phyloP scores from a whole-genome alignment of 2,888 invertebrate species.

The Diploptera punctata region DNA sequence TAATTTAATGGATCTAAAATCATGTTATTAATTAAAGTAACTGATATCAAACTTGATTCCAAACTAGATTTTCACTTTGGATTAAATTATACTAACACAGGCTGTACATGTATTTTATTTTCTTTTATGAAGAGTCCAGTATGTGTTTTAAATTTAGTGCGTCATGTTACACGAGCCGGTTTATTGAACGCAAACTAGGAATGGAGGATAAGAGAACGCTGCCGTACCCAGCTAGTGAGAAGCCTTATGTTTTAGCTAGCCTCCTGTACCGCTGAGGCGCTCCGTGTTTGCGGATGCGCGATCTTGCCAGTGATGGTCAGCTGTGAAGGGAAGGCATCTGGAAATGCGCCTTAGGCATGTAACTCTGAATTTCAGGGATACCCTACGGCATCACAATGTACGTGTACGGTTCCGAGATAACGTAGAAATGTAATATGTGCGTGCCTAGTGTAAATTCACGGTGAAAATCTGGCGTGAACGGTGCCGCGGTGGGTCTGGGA shows the following conservation, averaged over 20 bases:
- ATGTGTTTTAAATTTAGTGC: too few relatives aligned
- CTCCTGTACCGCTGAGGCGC: slow-evolving; percentile 11
- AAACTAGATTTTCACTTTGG: too few relatives aligned
- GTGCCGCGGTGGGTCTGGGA: slow-evolving; percentile 63
- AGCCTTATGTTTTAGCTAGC: neutral
- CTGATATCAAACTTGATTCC: too few relatives aligned
- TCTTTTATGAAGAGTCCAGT: too few relatives aligned
- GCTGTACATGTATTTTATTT: too few relatives aligned
- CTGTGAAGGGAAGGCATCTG: slow-evolving; percentile 49
- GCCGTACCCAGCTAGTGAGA: neutral
- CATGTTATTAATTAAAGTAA: too few relatives aligned
- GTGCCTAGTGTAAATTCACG: slow-evolving; percentile 60
- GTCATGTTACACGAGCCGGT: too few relatives aligned
- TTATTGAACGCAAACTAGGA: neutral
- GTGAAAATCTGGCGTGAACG: slow-evolving; percentile 68
- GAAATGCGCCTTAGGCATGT: slow-evolving; percentile 54
- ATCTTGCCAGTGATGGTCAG: slow-evolving; percentile 48
- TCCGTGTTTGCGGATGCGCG: slow-evolving; percentile 22
- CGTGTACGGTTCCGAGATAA: slow-evolving; percentile 65
- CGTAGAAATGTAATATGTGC: slow-evolving; percentile 61
- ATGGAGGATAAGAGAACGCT: too few relatives aligned
- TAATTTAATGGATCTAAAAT: too few relatives aligned
- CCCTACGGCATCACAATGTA: slow-evolving; percentile 60
- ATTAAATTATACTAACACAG: too few relatives aligned
- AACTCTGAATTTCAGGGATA: slow-evolving; percentile 51